Evolutionary conservation across 2,888 invertebrate genomes (phyloP).

Genomic region (Fragum sueziense): DNA sequence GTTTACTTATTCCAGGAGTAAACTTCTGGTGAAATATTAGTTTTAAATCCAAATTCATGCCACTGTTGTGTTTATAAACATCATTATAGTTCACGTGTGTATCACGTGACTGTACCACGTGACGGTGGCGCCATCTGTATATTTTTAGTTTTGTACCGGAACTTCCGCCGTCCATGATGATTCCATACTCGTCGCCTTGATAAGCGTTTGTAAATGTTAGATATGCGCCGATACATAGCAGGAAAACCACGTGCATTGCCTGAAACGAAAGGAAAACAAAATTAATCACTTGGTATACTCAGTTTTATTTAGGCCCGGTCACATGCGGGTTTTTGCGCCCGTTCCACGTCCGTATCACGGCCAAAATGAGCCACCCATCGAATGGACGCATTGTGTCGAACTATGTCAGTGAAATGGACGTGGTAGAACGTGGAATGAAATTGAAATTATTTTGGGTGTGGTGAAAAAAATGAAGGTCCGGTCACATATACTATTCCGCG

Average conservation of each 20-base stretch:
- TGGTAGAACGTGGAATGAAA: no score
- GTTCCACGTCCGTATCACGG: no score
- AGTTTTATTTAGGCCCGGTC: no score
- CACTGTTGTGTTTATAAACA: not conserved
- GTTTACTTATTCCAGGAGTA: slow-evolving; percentile 66
- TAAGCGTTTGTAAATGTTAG: slow-evolving; percentile 31
- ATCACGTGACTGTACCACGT: slow-evolving; percentile 34
- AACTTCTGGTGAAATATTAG: slow-evolving; percentile 62
- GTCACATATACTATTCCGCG: no score
- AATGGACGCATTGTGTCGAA: no score
- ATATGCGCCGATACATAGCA: slow-evolving; percentile 57
- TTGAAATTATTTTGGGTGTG: no score
- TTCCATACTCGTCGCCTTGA: slow-evolving; percentile 78
- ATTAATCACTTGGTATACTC: no score
- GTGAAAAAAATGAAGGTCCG: no score
- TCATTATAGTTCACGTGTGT: slow-evolving; percentile 14
- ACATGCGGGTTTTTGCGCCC: no score
- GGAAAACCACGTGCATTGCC: slow-evolving; percentile 63
- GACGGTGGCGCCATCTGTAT: slow-evolving; percentile 80
- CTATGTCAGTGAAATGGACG: no score
- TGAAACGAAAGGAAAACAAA: slow-evolving; percentile 28
- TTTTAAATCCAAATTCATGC: slow-evolving; percentile 22
- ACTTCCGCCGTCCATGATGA: slow-evolving; percentile 84
- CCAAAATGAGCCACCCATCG: no score
- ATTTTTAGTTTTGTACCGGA: slow-evolving; percentile 83